Evolutionary conservation across 2,797 vertebrate species (phyloP), one percentile per base, ranked within the genome.

Genomic region (Knipowitschia caucasica): DNA sequence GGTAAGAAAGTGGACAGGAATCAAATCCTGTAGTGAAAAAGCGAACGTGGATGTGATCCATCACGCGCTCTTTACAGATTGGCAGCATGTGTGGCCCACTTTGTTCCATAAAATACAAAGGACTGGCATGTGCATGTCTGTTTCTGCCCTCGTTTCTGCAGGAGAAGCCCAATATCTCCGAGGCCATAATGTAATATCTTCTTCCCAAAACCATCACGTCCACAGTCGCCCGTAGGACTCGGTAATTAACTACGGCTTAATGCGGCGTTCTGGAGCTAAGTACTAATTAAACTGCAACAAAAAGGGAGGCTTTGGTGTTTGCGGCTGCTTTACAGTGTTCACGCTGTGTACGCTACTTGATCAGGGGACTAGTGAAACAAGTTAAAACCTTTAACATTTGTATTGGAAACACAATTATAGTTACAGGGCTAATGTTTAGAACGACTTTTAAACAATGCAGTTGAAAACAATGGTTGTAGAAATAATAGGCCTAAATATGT

Each of bases 31-130:
- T 35, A 9, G 38, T 15, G 9, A 30, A 42, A n/a, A 51, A 36
- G 39, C 50, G 31, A 38, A 35, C 23, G 68, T 64, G 73, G 35
- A 63, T 59, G 74, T 77, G 57, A 89, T 89, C 83, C 80, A 89
- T 89, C 87, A 87, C 69, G 67, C 15, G 55, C 71, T 69, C 78
- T 77, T 73, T 71, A 61, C 53, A 61, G 56, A 58, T 26, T 68
- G 87, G 79, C 86, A 82, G 69, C 71, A 56, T 78, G 80, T 73
- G 78, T 84, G 82, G 62, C 71, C 77, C 81, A 69, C 57, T 82
- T 69, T 50, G 31, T 57, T 68, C n/a, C 69, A 65, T 60, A 77
- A 75, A 42, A 81, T 81, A 87, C 86, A 86, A 88, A 75, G 43
- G 53, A 59, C 55, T 21, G 45, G 45, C 17, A 17, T 67, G 54